These are phyloP conservation scores for Alfaro cultratus DNA, from an alignment of 2,797 vertebrate genomes.

Conservation along the genomic window DNA sequence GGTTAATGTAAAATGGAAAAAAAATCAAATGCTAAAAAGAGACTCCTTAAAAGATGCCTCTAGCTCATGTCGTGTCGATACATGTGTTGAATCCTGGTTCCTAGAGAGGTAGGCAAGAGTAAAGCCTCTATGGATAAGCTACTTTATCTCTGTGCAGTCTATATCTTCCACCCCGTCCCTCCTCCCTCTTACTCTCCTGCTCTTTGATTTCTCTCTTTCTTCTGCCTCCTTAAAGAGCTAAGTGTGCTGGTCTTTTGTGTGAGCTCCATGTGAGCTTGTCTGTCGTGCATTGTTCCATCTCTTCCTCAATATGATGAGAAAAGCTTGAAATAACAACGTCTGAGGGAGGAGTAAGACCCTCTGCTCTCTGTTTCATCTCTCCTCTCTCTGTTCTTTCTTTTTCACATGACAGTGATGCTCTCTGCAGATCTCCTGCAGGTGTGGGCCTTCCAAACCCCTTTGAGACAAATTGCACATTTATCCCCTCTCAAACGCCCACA, in stretches of 20 bases:
- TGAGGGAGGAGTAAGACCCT: constrained; percentile 57
- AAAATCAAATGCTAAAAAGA: constrained; percentile 17
- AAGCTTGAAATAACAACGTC: constrained; percentile 75
- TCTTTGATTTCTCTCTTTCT: constrained; percentile 69
- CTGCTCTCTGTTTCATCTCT: constrained; percentile 69
- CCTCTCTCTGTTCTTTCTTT: constrained; percentile 50
- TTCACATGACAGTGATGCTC: constrained; percentile 68
- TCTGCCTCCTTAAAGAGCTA: constrained; percentile 64
- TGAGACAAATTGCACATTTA: constrained; percentile 47
- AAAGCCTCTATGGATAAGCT: constrained; percentile 57
- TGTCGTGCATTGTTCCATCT: constrained; percentile 59
- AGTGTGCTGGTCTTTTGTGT: constrained; percentile 53
- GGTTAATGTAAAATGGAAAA: constrained; percentile 12
- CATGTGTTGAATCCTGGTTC: constrained; percentile 53
- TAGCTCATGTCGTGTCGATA: constrained; percentile 54
- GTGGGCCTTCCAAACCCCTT: constrained; percentile 43
- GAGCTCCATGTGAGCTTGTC: constrained; percentile 41
- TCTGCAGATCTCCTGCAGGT: constrained; percentile 71
- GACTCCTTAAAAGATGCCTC: constrained; percentile 31
- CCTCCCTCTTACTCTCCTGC: constrained; percentile 45
- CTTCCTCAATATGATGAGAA: constrained; percentile 67
- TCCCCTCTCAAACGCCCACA: constrained; percentile 15
- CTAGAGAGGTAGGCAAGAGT: constrained; percentile 43
- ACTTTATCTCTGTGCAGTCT: constrained; percentile 60
- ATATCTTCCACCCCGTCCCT: constrained; percentile 52